These are phyloP conservation scores for Solenodon paradoxus DNA, from an alignment of 2,113 vertebrate genomes.

Conservation along the genomic window DNA sequence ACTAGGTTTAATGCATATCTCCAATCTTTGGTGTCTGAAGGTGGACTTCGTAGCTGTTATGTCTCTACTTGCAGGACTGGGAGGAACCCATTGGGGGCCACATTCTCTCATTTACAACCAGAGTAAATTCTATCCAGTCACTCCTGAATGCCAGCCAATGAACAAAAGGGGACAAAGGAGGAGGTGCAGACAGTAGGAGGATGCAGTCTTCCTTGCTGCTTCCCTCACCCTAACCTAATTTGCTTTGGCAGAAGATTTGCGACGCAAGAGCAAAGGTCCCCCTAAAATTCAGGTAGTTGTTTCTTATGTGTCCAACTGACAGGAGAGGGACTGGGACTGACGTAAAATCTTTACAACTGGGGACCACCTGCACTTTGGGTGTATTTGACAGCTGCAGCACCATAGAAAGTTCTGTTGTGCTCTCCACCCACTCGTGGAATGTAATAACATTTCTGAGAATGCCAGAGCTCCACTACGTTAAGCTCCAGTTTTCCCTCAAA, in stretches of 20 bases:
- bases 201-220: neutral
- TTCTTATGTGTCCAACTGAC: neutral
- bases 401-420: neutral
- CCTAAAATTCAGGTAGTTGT: neutral
- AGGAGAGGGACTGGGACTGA: neutral
- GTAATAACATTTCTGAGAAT: neutral
- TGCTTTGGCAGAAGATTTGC: neutral
- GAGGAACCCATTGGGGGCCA: accelerated
- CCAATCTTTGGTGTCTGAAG: neutral
- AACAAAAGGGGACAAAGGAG: neutral
- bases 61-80: neutral
- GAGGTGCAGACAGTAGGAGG: too few relatives aligned
- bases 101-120: neutral
- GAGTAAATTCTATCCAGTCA: neutral
- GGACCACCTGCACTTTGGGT: neutral
- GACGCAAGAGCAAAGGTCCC: neutral
- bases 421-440: neutral
- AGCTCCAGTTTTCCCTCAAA: neutral
- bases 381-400: neutral
- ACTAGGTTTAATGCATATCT: neutral
- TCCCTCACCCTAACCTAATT: too few relatives aligned
- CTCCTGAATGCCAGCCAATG: neutral
- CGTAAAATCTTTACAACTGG: neutral
- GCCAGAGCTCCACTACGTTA: neutral
- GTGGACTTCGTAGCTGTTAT: neutral